These are phyloP conservation scores for Bradypodion ventrale DNA, from an alignment of 2,797 vertebrate genomes.

Conservation along the genomic window DNA sequence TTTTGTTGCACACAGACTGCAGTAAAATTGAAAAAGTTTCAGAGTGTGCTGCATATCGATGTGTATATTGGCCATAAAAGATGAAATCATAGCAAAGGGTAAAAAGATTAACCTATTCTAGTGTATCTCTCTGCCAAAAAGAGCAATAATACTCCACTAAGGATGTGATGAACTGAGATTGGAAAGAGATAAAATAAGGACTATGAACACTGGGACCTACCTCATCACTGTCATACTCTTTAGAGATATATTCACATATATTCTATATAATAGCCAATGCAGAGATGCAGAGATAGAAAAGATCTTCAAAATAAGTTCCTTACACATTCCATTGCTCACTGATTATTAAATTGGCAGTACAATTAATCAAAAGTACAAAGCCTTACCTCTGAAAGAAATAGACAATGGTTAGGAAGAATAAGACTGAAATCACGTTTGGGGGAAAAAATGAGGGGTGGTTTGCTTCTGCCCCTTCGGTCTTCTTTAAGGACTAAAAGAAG, in stretches of 20 bases:
- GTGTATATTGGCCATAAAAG: conserved; percentile 10
- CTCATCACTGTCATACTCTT: conserved; percentile 17
- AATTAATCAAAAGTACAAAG: not conserved
- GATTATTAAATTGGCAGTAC: not conserved
- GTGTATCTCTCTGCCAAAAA: conserved; percentile 29
- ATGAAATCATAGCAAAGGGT: conserved; percentile 37
- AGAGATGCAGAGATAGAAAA: not conserved
- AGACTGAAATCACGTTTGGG: no score
- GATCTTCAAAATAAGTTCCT: not conserved
- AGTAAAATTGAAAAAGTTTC: conserved; percentile 18
- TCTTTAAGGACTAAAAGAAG: not conserved
- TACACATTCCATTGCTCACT: no score
- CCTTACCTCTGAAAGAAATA: not conserved
- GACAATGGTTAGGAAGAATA: no score
- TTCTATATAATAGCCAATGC: not conserved
- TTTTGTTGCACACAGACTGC: not conserved
- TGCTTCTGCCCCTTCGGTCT: no score
- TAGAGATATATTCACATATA: conserved; percentile 23
- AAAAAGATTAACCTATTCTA: conserved; percentile 29
- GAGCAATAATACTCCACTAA: conserved; percentile 25
- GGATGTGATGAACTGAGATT: not conserved
- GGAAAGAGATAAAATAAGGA: not conserved
- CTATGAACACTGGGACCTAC: conserved; percentile 10
- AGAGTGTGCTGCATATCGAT: conserved; percentile 37
- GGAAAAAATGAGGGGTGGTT: no score